Conservation (phyloP, 2,113 vertebrate genomes). For the Bos javanicus region DNA sequence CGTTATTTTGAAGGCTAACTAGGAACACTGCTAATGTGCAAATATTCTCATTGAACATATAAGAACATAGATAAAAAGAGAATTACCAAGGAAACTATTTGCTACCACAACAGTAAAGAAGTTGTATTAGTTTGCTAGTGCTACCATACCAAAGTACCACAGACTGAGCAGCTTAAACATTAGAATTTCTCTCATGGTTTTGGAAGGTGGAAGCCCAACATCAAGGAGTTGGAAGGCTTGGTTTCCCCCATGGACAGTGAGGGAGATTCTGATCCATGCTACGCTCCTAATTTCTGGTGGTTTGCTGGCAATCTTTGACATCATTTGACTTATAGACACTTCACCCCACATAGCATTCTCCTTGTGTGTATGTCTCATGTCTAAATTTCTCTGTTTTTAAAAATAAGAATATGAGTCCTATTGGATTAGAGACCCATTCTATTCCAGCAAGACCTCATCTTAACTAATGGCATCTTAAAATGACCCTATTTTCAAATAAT, state of each 20-base stretch:
- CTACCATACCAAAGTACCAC: neutral
- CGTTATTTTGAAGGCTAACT: neutral
- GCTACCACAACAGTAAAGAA: neutral
- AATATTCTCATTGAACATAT: neutral
- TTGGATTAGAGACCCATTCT: rapidly evolving
- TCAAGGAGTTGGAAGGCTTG: neutral
- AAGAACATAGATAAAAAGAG: neutral
- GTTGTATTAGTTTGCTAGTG: neutral
- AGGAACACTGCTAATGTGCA: neutral
- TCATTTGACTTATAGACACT: neutral
- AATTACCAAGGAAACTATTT: neutral
- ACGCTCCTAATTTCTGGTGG: neutral
- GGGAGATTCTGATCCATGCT: neutral
- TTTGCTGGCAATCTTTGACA: neutral
- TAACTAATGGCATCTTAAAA: neutral
- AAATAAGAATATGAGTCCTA: neutral
- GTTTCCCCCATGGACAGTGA: neutral
- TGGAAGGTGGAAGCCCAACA: neutral
- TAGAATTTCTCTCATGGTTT: neutral
- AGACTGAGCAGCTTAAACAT: neutral
- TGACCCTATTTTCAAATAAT: neutral
- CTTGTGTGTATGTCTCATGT: neutral
- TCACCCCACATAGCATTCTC: neutral
- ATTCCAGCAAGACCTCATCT: neutral
- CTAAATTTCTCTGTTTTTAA: neutral